Conservation (phyloP, 2,797 vertebrate species). For the Gorsachius magnificus region DNA sequence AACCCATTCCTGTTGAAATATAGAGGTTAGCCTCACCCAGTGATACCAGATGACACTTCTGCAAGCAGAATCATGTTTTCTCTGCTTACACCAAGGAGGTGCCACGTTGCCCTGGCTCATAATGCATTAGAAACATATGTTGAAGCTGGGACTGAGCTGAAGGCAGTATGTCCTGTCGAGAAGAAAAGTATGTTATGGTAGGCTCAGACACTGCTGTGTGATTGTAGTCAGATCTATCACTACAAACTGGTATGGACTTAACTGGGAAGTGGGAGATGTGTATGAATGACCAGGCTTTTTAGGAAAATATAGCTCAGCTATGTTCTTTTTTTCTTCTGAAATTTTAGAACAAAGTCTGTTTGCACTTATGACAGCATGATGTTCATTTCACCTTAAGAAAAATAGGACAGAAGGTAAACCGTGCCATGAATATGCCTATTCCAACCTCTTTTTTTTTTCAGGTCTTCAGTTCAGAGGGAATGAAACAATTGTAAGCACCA, state of each 20-base stretch:
- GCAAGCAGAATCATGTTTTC: background rate
- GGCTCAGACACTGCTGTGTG: background rate
- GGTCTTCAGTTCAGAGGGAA: background rate
- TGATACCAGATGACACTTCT: background rate
- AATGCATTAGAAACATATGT: background rate
- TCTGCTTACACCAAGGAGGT: rapidly evolving
- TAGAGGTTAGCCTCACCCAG: background rate
- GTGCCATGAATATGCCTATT: background rate
- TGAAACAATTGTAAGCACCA: background rate
- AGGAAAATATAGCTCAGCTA: background rate
- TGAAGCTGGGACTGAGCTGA: background rate
- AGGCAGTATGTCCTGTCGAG: background rate
- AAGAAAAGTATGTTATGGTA: background rate
- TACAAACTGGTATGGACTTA: background rate
- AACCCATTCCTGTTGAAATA: background rate
- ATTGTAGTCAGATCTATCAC: too few species aligned
- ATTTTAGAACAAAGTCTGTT: background rate
- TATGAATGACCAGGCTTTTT: background rate
- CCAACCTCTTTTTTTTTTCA: background rate
- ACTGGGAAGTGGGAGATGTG: background rate
- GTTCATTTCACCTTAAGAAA: background rate
- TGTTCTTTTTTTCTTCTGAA: background rate
- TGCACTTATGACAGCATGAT: background rate
- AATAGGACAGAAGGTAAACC: background rate
- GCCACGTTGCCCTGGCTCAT: background rate